Base-by-base conservation (phyloP, 2,797 vertebrate genomes). In the Sardinella longiceps region DNA sequence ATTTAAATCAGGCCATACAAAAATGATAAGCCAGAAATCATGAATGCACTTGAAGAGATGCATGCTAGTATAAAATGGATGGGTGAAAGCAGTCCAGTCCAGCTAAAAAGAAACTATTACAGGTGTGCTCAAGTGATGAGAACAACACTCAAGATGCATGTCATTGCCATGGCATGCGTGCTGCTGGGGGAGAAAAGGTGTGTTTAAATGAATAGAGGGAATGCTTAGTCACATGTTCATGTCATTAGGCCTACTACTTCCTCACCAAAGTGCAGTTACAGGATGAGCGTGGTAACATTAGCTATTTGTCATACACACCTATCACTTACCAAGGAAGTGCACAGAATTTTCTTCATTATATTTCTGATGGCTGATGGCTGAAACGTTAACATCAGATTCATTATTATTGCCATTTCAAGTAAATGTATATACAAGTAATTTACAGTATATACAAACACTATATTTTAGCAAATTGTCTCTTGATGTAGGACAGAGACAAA, bases 41-140 rank as follows among this genome's bases (percentile, higher is more conserved):
- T 43, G 70, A 77, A 23, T 77, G 33, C 70, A 39, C 70, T 39
- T 74, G 33, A 43, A 77, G 37, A 43, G 70, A 77, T 43, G 70
- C 70, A 77, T 77, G 37, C 43, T 20, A 77, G 20, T 23, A 77
- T 43, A 23, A 70, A 39, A 77, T 14, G 33, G 30, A 74, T 39
- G 33, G 63, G 28, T 30, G 12, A 15, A 74, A 15, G 14, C 7
- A 77, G 33, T 18, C 70, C 33, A 23, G 70, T 43, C 33, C 70
- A 77, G 9, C 70, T 14, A 20, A 37, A 77, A 20, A 77, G 43
- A 74, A 37, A 30, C 60, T 11, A 56, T 56, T 56, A 25, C 6
- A 77, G 18, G 20, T 20, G 18, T 43, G 14, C 60, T 33, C 28
- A 33, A 66, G 66, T 74, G 70, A 77, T 43, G 66, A 15, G 18